Conservation (phyloP, 1,140 invertebrate genomes). For the Steinernema khuongi region DNA sequence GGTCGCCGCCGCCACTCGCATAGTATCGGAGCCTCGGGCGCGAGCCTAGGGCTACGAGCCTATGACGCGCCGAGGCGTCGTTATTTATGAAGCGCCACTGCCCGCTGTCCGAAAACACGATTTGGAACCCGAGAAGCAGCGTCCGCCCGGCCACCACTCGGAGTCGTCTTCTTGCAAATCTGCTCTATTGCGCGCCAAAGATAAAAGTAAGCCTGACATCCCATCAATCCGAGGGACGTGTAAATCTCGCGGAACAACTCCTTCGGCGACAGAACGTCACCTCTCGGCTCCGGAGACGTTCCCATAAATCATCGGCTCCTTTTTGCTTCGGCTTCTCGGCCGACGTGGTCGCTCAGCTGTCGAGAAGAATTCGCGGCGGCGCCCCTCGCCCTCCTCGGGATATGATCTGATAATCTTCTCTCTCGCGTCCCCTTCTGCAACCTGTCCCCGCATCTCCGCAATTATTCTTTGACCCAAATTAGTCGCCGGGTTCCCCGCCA, state of each 20-base stretch:
- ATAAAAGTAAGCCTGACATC: no score
- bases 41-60: neutral
- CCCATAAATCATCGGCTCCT: neutral
- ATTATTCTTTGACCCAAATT: conserved; percentile 17
- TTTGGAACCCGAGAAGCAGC: neutral
- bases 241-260: no score
- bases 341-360: neutral
- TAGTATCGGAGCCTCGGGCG: neutral
- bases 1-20: no score
- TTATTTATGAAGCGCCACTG: neutral
- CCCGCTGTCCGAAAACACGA: neutral
- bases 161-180: neutral
- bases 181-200: no score
- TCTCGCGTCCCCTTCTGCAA: neutral
- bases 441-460: conserved; percentile 5
- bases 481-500: neutral
- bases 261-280: no score
- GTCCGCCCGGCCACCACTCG: neutral
- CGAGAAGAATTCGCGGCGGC: neutral
- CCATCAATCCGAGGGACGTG: no score
- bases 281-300: no score
- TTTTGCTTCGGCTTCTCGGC: neutral
- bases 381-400: neutral
- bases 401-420: conserved; percentile 17
- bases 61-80: neutral